phyloP scores from a whole-genome alignment of 2,113 vertebrate species.

The Marmota flaviventris region DNA sequence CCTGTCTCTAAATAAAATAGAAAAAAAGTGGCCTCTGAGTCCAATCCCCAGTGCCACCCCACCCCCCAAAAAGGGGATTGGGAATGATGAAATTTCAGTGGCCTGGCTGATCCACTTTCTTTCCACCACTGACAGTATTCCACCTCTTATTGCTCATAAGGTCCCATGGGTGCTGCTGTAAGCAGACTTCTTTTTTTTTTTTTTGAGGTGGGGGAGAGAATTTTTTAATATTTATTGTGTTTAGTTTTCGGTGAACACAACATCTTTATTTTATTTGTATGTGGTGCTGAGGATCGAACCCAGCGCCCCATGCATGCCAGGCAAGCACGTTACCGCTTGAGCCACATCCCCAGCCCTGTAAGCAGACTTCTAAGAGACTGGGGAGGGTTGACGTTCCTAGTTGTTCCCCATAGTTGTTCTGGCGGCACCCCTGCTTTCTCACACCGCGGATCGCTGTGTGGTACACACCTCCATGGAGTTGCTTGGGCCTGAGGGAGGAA shows the following conservation, averaged over 20 bases:
- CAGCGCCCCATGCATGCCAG: too few species aligned
- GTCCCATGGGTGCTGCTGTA: background rate
- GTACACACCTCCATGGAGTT: background rate
- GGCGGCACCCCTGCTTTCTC: fast-evolving
- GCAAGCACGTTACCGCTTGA: too few species aligned
- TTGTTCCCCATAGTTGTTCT: fast-evolving
- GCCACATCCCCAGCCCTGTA: background rate
- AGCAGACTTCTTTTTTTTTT: too few species aligned
- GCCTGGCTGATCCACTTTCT: background rate
- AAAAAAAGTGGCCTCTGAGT: too few species aligned
- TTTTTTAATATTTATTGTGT: too few species aligned
- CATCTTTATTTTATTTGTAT: too few species aligned
- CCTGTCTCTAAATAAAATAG: too few species aligned
- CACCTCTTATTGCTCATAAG: background rate
- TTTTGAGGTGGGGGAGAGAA: too few species aligned
- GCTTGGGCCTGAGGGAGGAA: background rate
- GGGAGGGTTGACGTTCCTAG: fast-evolving
- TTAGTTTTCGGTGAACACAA: too few species aligned
- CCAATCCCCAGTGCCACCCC: too few species aligned
- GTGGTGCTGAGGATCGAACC: too few species aligned
- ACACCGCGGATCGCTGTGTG: fast-evolving
- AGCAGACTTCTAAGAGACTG: background rate
- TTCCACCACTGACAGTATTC: background rate
- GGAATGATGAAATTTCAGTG: background rate
- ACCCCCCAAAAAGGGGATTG: too few species aligned